phyloP scores from a whole-genome alignment of 2,888 invertebrate species.

The Heteropelma amictum region DNA sequence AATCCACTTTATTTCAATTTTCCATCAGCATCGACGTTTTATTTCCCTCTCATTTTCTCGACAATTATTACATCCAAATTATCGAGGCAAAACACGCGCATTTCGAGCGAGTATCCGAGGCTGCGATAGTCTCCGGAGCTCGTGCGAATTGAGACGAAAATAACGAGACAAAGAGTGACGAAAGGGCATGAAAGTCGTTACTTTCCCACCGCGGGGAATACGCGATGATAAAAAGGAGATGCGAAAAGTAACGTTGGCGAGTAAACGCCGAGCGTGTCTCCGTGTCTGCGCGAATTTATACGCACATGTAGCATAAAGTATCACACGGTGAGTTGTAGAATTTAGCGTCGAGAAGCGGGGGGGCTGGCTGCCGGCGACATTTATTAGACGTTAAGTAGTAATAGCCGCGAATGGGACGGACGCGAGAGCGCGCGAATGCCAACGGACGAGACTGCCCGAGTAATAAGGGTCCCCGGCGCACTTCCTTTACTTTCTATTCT shows the following conservation, averaged over 20 bases:
- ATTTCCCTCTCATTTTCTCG: too few relatives aligned
- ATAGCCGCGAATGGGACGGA: slow-evolving; percentile 72
- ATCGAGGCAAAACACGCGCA: too few relatives aligned
- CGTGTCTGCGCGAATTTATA: too few relatives aligned
- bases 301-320: neutral
- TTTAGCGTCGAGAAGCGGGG: slow-evolving; percentile 12
- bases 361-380: slow-evolving; percentile 69
- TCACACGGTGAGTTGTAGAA: neutral
- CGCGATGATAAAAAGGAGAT: slow-evolving; percentile 58
- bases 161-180: too few relatives aligned
- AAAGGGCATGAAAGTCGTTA: too few relatives aligned
- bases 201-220: too few relatives aligned
- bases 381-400: slow-evolving; percentile 78
- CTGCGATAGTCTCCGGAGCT: too few relatives aligned
- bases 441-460: slow-evolving; percentile 64
- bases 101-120: too few relatives aligned
- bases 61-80: too few relatives aligned
- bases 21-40: too few relatives aligned
- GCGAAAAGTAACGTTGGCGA: slow-evolving; percentile 63
- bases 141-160: too few relatives aligned
- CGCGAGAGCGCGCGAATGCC: slow-evolving; percentile 62
- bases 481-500: neutral
- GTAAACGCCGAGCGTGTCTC: slow-evolving; percentile 35
- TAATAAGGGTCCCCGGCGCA: slow-evolving; percentile 62
- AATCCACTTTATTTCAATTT: too few relatives aligned